Percentiles rank a stretch among this genome's conserved stretches.
phyloP scores from a whole-genome alignment of 1,140 invertebrate genomes.

The Melipona quadrifasciata region DNA sequence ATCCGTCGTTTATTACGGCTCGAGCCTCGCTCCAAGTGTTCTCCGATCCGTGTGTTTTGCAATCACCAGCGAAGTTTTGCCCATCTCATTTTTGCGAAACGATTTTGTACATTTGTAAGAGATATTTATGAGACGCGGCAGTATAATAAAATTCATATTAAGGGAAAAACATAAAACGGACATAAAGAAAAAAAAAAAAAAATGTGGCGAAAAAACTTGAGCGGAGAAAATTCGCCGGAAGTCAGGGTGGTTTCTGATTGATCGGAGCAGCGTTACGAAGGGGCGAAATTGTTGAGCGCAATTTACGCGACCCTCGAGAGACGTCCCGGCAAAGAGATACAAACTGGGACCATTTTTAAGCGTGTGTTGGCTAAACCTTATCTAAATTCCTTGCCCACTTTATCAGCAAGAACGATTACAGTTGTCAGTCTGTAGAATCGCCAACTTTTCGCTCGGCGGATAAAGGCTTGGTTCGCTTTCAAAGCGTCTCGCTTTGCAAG shows the following conservation, averaged over 20 bases:
- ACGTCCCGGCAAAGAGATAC: neutral
- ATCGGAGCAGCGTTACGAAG: constrained; percentile 2
- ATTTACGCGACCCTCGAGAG: neutral
- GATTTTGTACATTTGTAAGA: too few species aligned
- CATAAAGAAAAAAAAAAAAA: too few species aligned
- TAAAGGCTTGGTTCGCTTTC: neutral
- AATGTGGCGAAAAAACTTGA: too few species aligned
- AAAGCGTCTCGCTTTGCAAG: neutral
- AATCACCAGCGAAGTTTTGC: too few species aligned
- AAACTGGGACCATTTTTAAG: constrained; percentile 25
- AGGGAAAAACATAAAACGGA: too few species aligned
- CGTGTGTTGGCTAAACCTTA: constrained; percentile 15
- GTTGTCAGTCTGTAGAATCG: constrained; percentile 12
- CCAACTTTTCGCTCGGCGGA: neutral
- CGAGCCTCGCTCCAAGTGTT: neutral
- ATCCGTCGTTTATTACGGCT: constrained; percentile 60
- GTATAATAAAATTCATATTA: too few species aligned
- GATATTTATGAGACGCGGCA: too few species aligned
- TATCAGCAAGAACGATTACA: constrained; percentile 32
- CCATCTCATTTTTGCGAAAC: too few species aligned
- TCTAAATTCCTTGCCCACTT: constrained; percentile 25
- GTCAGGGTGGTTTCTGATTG: neutral
- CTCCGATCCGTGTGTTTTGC: too few species aligned
- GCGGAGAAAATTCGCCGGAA: too few species aligned
- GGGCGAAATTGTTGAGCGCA: constrained; percentile 2